A percentile compares a stretch with the other conserved stretches of the same genome.
Conservation (phyloP, 2,888 invertebrate species). For the Sphaerophoria taeniata region DNA sequence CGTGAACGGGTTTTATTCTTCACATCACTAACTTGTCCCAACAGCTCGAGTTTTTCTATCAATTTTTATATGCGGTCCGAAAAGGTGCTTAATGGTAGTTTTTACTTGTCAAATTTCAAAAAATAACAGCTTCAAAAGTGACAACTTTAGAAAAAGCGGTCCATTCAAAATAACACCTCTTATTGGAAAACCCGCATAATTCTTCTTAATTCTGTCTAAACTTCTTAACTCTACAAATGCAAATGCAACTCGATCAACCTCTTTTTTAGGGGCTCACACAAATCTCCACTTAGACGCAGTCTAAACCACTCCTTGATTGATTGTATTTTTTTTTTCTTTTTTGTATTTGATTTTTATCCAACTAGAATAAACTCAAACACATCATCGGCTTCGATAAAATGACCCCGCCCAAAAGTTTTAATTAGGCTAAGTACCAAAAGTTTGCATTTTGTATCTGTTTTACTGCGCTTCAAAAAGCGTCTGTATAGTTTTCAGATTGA, state of each 20-base stretch:
- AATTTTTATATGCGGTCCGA: no score
- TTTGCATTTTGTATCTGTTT: slow-evolving; percentile 43
- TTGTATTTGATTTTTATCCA: slow-evolving; percentile 5
- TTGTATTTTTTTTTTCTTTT: not conserved
- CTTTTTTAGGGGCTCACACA: not conserved
- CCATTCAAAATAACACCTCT: no score
- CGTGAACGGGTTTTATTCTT: no score
- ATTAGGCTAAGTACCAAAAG: slow-evolving; percentile 63
- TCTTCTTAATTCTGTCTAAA: no score
- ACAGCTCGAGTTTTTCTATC: no score
- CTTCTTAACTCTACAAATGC: not conserved
- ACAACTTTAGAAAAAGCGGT: no score
- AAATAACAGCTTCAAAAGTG: no score
- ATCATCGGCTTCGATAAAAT: not conserved
- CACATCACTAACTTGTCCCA: no score
- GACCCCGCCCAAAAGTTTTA: slow-evolving; percentile 51
- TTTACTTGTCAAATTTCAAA: no score
- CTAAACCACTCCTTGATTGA: slow-evolving; percentile 13
- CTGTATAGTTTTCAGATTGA: slow-evolving; percentile 1
- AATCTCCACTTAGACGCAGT: not conserved
- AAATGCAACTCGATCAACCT: not conserved
- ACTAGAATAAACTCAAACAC: slow-evolving; percentile 1
- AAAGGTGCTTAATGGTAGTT: no score
- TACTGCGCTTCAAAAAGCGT: slow-evolving; percentile 11
- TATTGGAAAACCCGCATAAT: no score